These are phyloP conservation scores for Phenacoccus solenopsis DNA, from an alignment of 1,140 invertebrate genomes.

Conservation along the genomic window DNA sequence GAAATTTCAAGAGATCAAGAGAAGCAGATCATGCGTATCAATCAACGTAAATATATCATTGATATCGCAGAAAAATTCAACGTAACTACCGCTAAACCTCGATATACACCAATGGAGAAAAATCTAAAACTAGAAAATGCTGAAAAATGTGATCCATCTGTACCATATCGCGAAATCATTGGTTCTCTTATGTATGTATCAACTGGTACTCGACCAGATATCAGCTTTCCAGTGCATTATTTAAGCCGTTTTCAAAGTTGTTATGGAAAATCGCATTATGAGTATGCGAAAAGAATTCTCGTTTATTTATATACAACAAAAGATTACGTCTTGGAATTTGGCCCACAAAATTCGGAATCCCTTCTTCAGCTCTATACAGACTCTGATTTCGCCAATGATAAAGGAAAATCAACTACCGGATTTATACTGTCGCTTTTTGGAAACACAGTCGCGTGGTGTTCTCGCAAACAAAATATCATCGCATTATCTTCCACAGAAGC, in stretches of 20 bases:
- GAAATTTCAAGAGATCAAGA: neutral
- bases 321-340: conserved; percentile 16
- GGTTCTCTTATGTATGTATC: conserved; percentile 34
- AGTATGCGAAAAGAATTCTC: conserved; percentile 31
- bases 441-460: conserved; percentile 21
- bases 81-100: neutral
- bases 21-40: neutral
- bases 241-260: conserved; percentile 31
- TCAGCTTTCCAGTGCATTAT: conserved; percentile 30
- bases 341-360: too few relatives aligned
- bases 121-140: neutral
- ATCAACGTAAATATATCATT: neutral
- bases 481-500: conserved; percentile 10
- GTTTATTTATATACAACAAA: conserved; percentile 32
- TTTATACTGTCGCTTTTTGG: conserved; percentile 24
- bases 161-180: conserved; percentile 31
- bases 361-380: neutral
- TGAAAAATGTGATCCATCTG: neutral
- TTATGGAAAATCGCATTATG: conserved; percentile 30
- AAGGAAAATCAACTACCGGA: conserved; percentile 30
- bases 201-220: conserved; percentile 33
- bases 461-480: conserved; percentile 10
- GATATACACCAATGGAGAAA: conserved; percentile 14
- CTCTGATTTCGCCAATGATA: neutral
- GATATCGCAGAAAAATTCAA: neutral